A percentile compares a stretch with the other conserved stretches of the same genome.
phyloP scores from a whole-genome alignment of 1,140 invertebrate genomes.

The Paralvinella palmiformis region DNA sequence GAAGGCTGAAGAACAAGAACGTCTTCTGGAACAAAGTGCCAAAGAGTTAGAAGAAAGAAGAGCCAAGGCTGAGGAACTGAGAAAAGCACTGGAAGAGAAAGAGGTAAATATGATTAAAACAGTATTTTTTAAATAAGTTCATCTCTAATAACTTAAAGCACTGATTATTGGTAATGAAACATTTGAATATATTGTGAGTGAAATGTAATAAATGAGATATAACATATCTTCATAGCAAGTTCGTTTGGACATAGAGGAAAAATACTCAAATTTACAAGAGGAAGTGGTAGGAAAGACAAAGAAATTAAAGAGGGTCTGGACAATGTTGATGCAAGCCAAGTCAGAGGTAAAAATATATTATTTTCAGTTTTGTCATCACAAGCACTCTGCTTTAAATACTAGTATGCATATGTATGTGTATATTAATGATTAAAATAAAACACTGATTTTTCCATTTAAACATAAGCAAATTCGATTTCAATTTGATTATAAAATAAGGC shows the following conservation, averaged over 20 bases:
- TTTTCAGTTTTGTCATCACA: too few relatives aligned
- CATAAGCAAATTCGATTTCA: too few relatives aligned
- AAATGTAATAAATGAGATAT: background rate
- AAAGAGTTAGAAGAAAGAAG: conserved; percentile 78
- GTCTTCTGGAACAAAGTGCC: conserved; percentile 82
- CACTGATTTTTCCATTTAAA: too few relatives aligned
- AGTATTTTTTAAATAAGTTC: too few relatives aligned
- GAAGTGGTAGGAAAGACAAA: conserved; percentile 86
- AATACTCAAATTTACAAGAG: conserved; percentile 82
- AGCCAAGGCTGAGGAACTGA: conserved; percentile 74
- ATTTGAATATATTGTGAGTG: background rate
- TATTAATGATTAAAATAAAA: too few relatives aligned
- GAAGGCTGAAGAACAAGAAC: conserved; percentile 91
- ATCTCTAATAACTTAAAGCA: too few relatives aligned
- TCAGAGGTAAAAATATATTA: conserved; percentile 44
- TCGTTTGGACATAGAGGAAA: conserved; percentile 90
- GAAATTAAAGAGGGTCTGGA: conserved; percentile 78
- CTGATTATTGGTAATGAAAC: background rate
- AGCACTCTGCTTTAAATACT: too few relatives aligned
- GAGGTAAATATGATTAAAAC: conserved; percentile 53
- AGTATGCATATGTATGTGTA: too few relatives aligned
- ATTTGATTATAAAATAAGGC: too few relatives aligned
- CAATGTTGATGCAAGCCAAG: conserved; percentile 50
- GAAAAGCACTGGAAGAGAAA: conserved; percentile 63
- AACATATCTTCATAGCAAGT: conserved; percentile 61